These are phyloP conservation scores for Pongo abelii DNA, from an alignment of 2,113 vertebrate species.

Conservation along the genomic window DNA sequence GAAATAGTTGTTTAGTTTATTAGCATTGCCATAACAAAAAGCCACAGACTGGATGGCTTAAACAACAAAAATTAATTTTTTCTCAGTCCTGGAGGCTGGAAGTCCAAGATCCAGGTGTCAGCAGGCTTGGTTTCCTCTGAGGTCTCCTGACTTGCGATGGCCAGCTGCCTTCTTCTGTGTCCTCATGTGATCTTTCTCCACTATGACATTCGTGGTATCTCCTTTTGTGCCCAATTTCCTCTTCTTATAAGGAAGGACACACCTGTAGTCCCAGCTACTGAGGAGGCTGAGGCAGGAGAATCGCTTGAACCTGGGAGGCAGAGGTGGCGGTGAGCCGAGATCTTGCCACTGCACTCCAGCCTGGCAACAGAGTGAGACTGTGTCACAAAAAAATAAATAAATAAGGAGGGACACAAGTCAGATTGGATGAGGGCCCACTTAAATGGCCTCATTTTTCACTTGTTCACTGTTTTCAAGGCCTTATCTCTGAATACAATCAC, in stretches of 20 bases:
- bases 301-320: too few species aligned
- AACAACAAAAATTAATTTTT: neutral
- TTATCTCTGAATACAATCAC: neutral
- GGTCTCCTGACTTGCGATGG: too few species aligned
- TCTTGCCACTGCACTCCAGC: too few species aligned
- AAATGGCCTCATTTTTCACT: neutral
- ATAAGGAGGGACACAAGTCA: neutral
- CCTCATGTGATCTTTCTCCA: neutral
- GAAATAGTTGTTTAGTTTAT: neutral
- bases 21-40: neutral
- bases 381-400: too few species aligned
- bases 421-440: neutral
- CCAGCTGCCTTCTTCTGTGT: neutral
- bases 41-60: neutral
- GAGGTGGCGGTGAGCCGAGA: too few species aligned
- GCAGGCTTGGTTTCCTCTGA: neutral
- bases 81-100: neutral
- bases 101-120: too few species aligned
- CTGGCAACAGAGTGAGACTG: too few species aligned
- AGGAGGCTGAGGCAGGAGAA: too few species aligned
- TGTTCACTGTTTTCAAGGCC: neutral
- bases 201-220: neutral
- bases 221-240: neutral
- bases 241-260: neutral
- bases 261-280: too few species aligned